Evolutionary conservation across 2,888 invertebrate genomes (phyloP).

Genomic region (Polydrusus tereticollis): DNA sequence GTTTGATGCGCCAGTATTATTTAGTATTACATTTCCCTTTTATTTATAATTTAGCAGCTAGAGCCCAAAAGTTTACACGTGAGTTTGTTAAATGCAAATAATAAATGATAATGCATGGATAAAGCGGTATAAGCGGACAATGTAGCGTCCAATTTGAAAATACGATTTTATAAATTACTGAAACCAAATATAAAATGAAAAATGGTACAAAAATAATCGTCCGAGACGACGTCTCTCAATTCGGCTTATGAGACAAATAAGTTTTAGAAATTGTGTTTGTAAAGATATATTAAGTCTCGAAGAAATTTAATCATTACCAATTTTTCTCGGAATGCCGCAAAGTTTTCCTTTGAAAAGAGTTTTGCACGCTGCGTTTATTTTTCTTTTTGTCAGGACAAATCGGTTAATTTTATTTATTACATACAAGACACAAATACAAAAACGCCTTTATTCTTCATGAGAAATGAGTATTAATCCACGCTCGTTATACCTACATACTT

Average conservation of each 20-base stretch:
- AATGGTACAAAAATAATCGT: constrained; percentile 25
- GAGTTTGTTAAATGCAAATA: too few species aligned
- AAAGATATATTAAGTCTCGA: constrained; percentile 46
- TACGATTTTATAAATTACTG: constrained; percentile 2
- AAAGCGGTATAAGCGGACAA: too few species aligned
- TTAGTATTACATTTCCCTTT: too few species aligned
- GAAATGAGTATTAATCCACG: too few species aligned
- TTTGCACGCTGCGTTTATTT: constrained; percentile 12
- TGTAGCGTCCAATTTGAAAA: too few species aligned
- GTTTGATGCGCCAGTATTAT: too few species aligned
- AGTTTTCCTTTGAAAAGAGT: constrained; percentile 20
- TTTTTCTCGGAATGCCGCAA: constrained; percentile 41
- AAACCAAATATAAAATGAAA: neutral
- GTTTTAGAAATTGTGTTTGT: constrained; percentile 48
- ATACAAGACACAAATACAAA: too few species aligned
- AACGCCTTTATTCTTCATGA: too few species aligned
- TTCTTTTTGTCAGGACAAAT: neutral
- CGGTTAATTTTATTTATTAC: constrained; percentile 1
- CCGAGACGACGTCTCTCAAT: constrained; percentile 41
- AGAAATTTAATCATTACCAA: constrained; percentile 49
- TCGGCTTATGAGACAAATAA: constrained; percentile 50
- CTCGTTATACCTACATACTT: too few species aligned
- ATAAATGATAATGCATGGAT: too few species aligned
- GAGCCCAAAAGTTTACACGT: too few species aligned
- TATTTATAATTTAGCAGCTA: too few species aligned